Percentiles rank a stretch among this genome's conserved stretches.
phyloP scores from a whole-genome alignment of 2,888 invertebrate species.

The Netelia fuscicornis region DNA sequence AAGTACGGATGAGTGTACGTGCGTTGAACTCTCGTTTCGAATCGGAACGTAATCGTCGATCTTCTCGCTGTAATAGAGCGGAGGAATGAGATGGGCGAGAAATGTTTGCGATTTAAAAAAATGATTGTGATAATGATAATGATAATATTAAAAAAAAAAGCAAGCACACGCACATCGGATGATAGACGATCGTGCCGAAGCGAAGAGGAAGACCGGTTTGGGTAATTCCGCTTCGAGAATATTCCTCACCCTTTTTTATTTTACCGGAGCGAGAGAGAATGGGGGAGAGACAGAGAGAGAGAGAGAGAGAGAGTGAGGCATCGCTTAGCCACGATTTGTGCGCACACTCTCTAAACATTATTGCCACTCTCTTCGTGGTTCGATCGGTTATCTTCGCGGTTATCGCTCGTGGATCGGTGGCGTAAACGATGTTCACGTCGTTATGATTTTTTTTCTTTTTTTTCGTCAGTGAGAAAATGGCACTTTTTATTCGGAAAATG shows the following conservation, averaged over 20 bases:
- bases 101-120: conserved; percentile 27
- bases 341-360: conserved; percentile 23
- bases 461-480: not conserved
- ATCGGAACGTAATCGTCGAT: not conserved
- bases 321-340: not conserved
- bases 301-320: not conserved
- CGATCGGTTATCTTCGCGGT: conserved; percentile 38
- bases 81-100: conserved; percentile 4
- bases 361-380: not conserved
- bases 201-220: conserved; percentile 51
- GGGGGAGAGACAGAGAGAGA: not conserved
- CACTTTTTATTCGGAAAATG: conserved; percentile 20
- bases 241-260: conserved; percentile 29
- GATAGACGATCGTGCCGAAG: conserved; percentile 58
- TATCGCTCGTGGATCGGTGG: conserved; percentile 43
- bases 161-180: conserved; percentile 40
- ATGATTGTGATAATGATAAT: not conserved
- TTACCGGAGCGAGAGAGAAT: not conserved
- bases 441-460: not conserved
- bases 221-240: conserved; percentile 55
- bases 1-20: not conserved
- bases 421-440: conserved; percentile 41
- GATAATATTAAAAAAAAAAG: conserved; percentile 13
- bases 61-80: conserved; percentile 17
- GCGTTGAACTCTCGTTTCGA: conserved; percentile 15